phyloP scores from a whole-genome alignment of 1,140 invertebrate species.

The Sminthurinus signatus region DNA sequence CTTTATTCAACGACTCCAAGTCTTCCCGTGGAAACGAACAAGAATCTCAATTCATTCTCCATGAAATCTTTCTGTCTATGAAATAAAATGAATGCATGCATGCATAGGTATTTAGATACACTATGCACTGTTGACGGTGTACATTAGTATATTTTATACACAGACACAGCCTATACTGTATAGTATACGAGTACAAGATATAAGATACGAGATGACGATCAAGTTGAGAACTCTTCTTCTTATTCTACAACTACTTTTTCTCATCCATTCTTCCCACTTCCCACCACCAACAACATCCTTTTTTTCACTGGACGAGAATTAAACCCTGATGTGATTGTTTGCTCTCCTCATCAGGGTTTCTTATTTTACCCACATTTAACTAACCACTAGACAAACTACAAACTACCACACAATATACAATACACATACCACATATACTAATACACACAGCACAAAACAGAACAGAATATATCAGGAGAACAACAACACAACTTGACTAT shows the following conservation, averaged over 20 bases:
- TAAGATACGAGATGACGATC: background rate
- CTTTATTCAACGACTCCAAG: background rate
- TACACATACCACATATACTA: too few species aligned
- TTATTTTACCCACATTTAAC: conserved; percentile 12
- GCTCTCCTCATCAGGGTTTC: conserved; percentile 27
- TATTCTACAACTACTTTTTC: background rate
- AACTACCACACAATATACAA: background rate
- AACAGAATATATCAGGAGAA: too few species aligned
- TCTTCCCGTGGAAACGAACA: conserved; percentile 11
- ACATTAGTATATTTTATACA: too few species aligned
- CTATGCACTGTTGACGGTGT: too few species aligned
- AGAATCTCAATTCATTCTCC: conserved; percentile 13
- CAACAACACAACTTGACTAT: too few species aligned
- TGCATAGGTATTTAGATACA: too few species aligned
- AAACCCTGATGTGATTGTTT: conserved; percentile 11
- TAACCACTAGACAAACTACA: conserved; percentile 4
- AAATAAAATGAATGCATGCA: too few species aligned
- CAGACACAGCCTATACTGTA: too few species aligned
- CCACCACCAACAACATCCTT: too few species aligned
- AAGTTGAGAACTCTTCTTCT: background rate
- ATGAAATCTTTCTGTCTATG: background rate
- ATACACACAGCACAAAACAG: too few species aligned
- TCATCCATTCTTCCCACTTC: conserved; percentile 11
- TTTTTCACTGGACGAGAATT: background rate
- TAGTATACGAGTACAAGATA: background rate